A percentile compares a stretch with the other conserved stretches of the same genome.
These are phyloP conservation scores for Megaceryle torquata DNA, from an alignment of 2,113 vertebrate species.

Conservation along the genomic window DNA sequence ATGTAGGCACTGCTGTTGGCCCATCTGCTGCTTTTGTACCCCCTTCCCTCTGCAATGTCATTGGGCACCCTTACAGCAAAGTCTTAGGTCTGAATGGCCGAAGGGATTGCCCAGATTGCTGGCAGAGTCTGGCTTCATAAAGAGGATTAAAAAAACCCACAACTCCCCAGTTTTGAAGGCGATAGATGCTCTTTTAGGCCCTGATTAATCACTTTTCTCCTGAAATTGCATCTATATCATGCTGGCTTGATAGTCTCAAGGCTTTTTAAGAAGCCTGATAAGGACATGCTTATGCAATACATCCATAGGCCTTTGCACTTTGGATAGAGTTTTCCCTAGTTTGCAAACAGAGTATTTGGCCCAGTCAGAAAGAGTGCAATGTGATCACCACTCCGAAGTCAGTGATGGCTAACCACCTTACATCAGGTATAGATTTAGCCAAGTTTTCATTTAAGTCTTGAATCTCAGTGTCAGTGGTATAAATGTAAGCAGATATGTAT, in stretches of 20 bases:
- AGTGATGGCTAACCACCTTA: not conserved
- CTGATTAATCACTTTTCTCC: not conserved
- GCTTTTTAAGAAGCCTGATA: not conserved
- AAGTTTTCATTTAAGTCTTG: not conserved
- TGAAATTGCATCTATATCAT: not conserved
- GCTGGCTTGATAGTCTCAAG: not conserved
- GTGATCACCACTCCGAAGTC: not conserved
- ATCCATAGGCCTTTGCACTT: not conserved
- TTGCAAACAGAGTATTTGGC: not conserved
- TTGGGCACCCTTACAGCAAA: not conserved
- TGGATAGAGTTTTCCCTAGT: not conserved
- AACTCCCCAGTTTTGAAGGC: not conserved
- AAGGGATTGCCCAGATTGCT: not conserved
- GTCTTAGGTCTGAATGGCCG: not conserved
- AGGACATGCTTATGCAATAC: not conserved
- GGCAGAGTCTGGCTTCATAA: not conserved
- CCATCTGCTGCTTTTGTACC: not conserved
- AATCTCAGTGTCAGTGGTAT: not conserved
- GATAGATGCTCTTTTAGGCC: not conserved
- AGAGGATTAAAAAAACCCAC: fast-evolving
- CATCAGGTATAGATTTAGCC: not conserved
- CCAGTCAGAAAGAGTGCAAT: not conserved
- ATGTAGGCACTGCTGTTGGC: not conserved
- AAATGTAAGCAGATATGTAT: not conserved
- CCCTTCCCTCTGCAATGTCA: not conserved